These are phyloP conservation scores for Achroia grisella DNA, from an alignment of 1,140 invertebrate genomes.

Conservation along the genomic window DNA sequence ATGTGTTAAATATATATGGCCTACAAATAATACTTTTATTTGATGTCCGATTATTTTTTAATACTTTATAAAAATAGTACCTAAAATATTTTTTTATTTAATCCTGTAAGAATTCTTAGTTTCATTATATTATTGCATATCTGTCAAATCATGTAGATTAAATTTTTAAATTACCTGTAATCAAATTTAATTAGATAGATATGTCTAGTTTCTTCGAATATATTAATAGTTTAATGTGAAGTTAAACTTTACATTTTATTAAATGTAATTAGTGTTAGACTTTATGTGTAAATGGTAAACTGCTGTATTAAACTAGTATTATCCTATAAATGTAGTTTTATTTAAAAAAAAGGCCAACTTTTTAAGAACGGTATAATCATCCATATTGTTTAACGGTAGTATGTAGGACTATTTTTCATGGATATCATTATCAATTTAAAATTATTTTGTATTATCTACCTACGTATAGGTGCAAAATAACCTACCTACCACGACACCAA, in stretches of 20 bases:
- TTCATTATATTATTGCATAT: conserved; percentile 47
- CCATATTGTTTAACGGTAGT: too few species aligned
- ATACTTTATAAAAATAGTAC: too few species aligned
- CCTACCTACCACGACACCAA: too few species aligned
- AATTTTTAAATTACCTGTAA: conserved; percentile 8
- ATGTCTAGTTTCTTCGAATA: conserved; percentile 19
- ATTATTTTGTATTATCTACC: too few species aligned
- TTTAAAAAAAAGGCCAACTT: conserved; percentile 8
- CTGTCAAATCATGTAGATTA: conserved; percentile 17
- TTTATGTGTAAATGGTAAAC: conserved; percentile 56
- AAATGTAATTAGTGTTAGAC: conserved; percentile 38
- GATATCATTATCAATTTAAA: too few species aligned
- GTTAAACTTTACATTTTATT: conserved; percentile 58
- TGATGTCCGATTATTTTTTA: background rate
- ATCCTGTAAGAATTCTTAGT: too few species aligned
- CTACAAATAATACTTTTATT: conserved; percentile 5
- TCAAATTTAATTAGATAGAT: conserved; percentile 12
- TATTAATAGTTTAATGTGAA: conserved; percentile 35
- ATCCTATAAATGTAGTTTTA: conserved; percentile 42
- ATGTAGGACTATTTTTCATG: too few species aligned
- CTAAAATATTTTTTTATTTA: too few species aligned
- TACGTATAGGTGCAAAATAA: too few species aligned
- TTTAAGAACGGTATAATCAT: too few species aligned
- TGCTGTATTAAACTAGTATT: conserved; percentile 67
- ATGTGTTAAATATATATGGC: conserved; percentile 2